phyloP scores from a whole-genome alignment of 2,113 vertebrate genomes.

The Triplophysa rosa region DNA sequence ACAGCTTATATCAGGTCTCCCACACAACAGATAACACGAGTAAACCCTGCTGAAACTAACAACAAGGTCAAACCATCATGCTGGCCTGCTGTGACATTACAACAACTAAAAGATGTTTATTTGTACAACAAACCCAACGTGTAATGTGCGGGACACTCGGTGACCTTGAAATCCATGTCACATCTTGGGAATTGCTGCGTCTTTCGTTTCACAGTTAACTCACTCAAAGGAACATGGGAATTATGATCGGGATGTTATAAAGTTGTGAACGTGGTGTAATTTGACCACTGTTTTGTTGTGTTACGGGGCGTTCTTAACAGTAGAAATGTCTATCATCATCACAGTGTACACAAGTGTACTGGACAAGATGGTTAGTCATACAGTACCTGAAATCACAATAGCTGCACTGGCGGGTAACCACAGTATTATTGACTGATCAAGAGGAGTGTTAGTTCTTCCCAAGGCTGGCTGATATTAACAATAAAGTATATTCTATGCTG shows the following conservation, averaged over 20 bases:
- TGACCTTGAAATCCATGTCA: conserved; percentile 6
- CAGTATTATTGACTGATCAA: too few relatives aligned
- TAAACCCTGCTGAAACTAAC: background rate
- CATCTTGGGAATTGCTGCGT: background rate
- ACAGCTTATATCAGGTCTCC: too few relatives aligned
- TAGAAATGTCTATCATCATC: background rate
- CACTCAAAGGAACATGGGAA: background rate
- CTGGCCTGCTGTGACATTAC: background rate
- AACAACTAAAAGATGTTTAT: background rate
- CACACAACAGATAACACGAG: too few relatives aligned
- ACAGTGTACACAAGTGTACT: too few relatives aligned
- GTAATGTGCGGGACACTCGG: background rate
- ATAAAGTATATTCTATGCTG: too few relatives aligned
- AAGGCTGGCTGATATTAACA: too few relatives aligned
- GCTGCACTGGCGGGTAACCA: too few relatives aligned
- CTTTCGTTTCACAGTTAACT: background rate
- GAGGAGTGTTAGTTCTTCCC: too few relatives aligned
- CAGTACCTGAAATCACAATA: too few relatives aligned
- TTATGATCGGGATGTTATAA: background rate
- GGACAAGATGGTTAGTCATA: background rate
- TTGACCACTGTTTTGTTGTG: background rate
- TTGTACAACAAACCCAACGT: background rate
- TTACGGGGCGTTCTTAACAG: background rate
- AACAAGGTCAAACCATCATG: conserved; percentile 27
- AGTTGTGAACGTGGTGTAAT: background rate